Conservation (phyloP, 2,888 invertebrate species). For the Acrobasis repandana region DNA sequence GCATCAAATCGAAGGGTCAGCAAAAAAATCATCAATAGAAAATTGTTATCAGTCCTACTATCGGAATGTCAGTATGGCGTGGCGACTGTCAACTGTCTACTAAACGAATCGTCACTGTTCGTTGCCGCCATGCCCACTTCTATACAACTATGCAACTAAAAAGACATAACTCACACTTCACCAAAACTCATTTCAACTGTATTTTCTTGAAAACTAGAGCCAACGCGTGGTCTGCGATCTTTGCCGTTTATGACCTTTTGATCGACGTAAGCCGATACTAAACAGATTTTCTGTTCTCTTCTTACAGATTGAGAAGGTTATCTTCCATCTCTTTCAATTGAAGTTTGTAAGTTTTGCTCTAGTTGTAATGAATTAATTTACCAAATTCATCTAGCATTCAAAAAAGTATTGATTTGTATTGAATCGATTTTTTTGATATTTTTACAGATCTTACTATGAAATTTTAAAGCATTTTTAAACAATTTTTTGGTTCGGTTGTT, state of each 20-base stretch:
- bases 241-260: slow-evolving; percentile 40
- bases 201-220: slow-evolving; percentile 26
- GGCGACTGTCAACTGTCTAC: slow-evolving; percentile 83
- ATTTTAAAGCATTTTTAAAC: slow-evolving; percentile 23
- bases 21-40: slow-evolving; percentile 73
- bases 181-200: slow-evolving; percentile 37
- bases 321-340: slow-evolving; percentile 54
- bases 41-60: slow-evolving; percentile 77
- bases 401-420: slow-evolving; percentile 17
- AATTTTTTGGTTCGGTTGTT: slow-evolving; percentile 31
- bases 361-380: slow-evolving; percentile 36
- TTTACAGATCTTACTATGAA: slow-evolving; percentile 16
- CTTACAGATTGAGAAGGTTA: slow-evolving; percentile 40
- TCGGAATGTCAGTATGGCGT: slow-evolving; percentile 82
- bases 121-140: slow-evolving; percentile 81
- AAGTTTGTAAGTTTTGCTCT: slow-evolving; percentile 46
- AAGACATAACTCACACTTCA: slow-evolving; percentile 36
- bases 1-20: slow-evolving; percentile 54
- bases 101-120: slow-evolving; percentile 80
- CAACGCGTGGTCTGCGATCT: slow-evolving; percentile 28
- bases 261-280: slow-evolving; percentile 39
- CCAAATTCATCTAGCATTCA: not conserved
- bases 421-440: not conserved
- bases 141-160: slow-evolving; percentile 40
- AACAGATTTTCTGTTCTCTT: slow-evolving; percentile 62